Evolutionary conservation across 1,140 invertebrate species (phyloP).

Genomic region (Metopolophium dirhodum): DNA sequence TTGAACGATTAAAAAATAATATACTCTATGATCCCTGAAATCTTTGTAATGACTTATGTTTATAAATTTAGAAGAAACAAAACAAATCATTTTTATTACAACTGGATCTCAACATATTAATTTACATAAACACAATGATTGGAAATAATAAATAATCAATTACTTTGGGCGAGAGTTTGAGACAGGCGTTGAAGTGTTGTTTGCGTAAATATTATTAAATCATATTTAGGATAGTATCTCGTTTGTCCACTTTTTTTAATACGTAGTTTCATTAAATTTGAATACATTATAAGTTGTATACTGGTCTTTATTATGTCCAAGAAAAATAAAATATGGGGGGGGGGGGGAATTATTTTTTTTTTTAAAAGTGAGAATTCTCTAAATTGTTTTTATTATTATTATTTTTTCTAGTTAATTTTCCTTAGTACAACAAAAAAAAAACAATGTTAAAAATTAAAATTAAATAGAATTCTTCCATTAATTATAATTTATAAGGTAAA

Average conservation of each 20-base stretch:
- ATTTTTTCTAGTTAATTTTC: not conserved
- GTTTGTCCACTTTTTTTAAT: slow-evolving; percentile 21
- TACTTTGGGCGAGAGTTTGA: not conserved
- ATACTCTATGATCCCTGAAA: not conserved
- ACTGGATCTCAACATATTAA: not conserved
- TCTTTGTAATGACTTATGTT: not conserved
- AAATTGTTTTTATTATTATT: not conserved
- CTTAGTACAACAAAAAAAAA: not conserved
- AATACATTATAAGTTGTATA: not conserved
- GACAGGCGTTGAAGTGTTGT: not conserved
- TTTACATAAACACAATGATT: not conserved
- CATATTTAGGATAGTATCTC: not conserved
- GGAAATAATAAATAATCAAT: slow-evolving; percentile 12
- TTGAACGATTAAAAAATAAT: not conserved
- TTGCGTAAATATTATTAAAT: not conserved
- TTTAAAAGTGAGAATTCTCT: not conserved
- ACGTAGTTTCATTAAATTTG: not conserved
- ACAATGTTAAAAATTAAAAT: no score
- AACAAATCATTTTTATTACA: not conserved
- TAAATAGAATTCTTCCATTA: not conserved
- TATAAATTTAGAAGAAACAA: not conserved
- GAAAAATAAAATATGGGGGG: not conserved
- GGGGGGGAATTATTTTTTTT: not conserved
- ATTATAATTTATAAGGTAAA: not conserved
- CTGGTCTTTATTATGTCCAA: not conserved